These are phyloP conservation scores for Cariama cristata DNA, from an alignment of 2,113 vertebrate genomes.

Conservation along the genomic window DNA sequence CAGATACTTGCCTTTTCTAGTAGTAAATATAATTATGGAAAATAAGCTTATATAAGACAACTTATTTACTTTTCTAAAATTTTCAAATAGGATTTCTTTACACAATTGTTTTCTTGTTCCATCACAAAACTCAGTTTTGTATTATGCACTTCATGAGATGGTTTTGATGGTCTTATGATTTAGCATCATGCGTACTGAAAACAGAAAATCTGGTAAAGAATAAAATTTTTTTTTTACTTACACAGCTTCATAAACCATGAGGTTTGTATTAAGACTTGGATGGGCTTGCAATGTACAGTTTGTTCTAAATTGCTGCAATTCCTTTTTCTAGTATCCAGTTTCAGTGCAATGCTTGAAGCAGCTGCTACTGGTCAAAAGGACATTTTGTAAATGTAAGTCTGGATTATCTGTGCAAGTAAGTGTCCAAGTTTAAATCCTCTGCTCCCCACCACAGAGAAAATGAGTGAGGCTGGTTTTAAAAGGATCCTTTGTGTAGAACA, in stretches of 20 bases:
- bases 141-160: background rate
- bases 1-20: background rate
- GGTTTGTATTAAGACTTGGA: conserved; percentile 65
- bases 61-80: background rate
- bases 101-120: background rate
- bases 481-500: conserved; percentile 74
- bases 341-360: conserved; percentile 67
- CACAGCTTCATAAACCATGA: conserved; percentile 26
- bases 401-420: conserved; percentile 75
- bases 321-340: conserved; percentile 66
- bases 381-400: conserved; percentile 72
- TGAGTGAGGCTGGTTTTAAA: conserved; percentile 58
- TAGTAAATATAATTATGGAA: background rate
- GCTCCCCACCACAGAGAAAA: conserved; percentile 60
- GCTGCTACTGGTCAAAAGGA: conserved; percentile 69
- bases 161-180: background rate
- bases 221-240: background rate
- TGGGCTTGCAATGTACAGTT: conserved; percentile 36
- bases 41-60: background rate
- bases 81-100: background rate
- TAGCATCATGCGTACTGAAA: conserved; percentile 6
- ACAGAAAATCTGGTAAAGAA: conserved; percentile 16
- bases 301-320: conserved; percentile 64
- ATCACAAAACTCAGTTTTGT: background rate
- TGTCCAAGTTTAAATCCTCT: conserved; percentile 70